phyloP scores from a whole-genome alignment of 2,888 invertebrate species.

The Drosophila cognata region DNA sequence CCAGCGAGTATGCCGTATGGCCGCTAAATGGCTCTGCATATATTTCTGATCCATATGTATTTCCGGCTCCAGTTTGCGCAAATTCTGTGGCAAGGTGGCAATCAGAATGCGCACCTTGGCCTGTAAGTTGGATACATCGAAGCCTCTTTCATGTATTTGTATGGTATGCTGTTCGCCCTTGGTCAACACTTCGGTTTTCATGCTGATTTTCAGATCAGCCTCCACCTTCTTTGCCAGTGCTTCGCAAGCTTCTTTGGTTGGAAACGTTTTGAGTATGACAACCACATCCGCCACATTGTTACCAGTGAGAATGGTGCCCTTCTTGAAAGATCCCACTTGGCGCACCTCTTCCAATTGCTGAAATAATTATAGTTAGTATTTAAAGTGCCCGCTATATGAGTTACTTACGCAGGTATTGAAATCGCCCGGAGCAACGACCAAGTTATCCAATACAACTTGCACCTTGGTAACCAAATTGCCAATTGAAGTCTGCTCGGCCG shows the following conservation, averaged over 20 bases:
- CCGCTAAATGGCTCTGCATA: conserved; percentile 95
- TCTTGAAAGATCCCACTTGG: conserved; percentile 98
- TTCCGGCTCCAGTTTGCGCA: conserved; percentile 96
- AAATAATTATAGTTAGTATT: conserved; percentile 31
- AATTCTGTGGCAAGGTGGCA: conserved; percentile 96
- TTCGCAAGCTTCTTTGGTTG: conserved; percentile 97
- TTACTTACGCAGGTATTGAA: conserved; percentile 97
- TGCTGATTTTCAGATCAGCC: conserved; percentile 92
- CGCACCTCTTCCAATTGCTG: conserved; percentile 97
- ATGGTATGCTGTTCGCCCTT: conserved; percentile 86
- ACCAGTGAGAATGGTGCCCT: conserved; percentile 98
- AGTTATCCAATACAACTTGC: conserved; percentile 96
- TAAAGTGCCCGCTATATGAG: background rate
- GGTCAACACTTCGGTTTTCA: conserved; percentile 87
- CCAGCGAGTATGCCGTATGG: conserved; percentile 98
- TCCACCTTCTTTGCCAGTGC: conserved; percentile 94
- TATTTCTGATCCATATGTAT: conserved; percentile 90
- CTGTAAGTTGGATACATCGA: conserved; percentile 93
- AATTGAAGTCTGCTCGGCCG: conserved; percentile 96
- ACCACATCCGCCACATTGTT: conserved; percentile 98
- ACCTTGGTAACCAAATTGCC: conserved; percentile 97
- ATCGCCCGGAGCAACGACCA: conserved; percentile 96
- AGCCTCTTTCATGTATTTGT: conserved; percentile 90
- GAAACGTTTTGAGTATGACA: conserved; percentile 97
- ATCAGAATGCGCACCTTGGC: conserved; percentile 96